Base-by-base conservation (phyloP, 2,888 invertebrate species). In the Rhingia rostrata region DNA sequence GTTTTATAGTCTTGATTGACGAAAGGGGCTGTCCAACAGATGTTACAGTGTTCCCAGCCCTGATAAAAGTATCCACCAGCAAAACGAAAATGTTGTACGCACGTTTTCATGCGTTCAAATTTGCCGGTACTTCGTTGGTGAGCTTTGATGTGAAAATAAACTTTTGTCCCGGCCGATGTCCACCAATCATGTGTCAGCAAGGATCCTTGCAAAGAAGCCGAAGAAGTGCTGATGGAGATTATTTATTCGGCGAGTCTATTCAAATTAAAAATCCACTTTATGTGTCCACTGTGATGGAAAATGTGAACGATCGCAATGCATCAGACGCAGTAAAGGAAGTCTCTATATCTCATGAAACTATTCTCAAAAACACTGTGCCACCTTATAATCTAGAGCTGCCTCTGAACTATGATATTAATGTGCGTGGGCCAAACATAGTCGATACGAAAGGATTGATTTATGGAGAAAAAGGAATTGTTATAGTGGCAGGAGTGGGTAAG, bases 81-180 rank as follows among this genome's bases (percentile, higher is more conserved):
- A 88, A 88, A 4, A 89, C 89, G 2, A 91, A 88, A 85, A 88
- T 93, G 51, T 90, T 96, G 14, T 91, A 93, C 0, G 93, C 94
- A 4, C 93, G 93, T 22, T 97, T 97, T 90, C 95, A 95, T 88
- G 97, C 97, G 0, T 97, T 97, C 91, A 96, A 97, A 86, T 97
- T 97, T 91, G 95, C 96, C 0, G 94, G 95, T 9, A 96, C 97
- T n/a, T 94, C 95, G 37, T 93, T 96, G 5, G 96, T 97, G 0
- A 93, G 95, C 84, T 97, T 97, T 89, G 95, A 95, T 87, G 94
- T 97, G 2, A 95, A 96, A 91, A 95, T 97, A 9, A 95, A 95
- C 85, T 97, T 96, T 90, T 97, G 97, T 89, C 92, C 94, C n/a
- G 92, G 92, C 2, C 92, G 92, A 81, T 97, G 97, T 89, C 92